phyloP scores from a whole-genome alignment of 2,888 invertebrate species.

The Tachina fera region DNA sequence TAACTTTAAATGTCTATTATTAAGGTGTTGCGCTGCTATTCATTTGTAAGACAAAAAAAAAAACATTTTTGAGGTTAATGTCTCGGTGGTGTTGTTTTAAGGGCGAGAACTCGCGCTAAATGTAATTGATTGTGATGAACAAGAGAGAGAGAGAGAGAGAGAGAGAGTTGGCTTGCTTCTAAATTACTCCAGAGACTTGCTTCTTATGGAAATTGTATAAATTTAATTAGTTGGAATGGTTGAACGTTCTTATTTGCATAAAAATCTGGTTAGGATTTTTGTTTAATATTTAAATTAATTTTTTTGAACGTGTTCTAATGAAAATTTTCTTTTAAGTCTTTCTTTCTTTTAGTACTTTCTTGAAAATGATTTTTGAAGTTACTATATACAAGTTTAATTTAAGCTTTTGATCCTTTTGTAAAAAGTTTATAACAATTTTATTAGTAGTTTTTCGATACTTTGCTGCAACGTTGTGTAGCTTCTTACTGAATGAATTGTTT shows the following conservation, averaged over 20 bases:
- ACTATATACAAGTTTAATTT: too few species aligned
- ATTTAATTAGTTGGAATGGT: neutral
- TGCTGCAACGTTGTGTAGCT: too few species aligned
- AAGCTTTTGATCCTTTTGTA: too few species aligned
- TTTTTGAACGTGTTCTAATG: too few species aligned
- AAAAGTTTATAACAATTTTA: too few species aligned
- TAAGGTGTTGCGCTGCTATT: slow-evolving; percentile 44
- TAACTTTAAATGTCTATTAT: slow-evolving; percentile 42
- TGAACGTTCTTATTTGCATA: neutral
- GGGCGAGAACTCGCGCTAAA: slow-evolving; percentile 35
- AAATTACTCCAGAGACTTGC: neutral
- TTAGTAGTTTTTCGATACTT: too few species aligned
- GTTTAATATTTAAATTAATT: neutral
- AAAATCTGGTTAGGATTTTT: neutral
- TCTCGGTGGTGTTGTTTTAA: slow-evolving; percentile 12
- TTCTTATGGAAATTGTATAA: neutral
- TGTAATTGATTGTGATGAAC: slow-evolving; percentile 44
- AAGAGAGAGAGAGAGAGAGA: neutral
- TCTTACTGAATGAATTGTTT: too few species aligned
- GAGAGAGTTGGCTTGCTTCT: neutral
- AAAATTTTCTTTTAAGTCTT: too few species aligned
- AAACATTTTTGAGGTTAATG: slow-evolving; percentile 15
- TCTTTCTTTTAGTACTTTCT: too few species aligned
- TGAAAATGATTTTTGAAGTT: too few species aligned
- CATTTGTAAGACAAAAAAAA: slow-evolving; percentile 4